Percentiles rank a stretch among this genome's conserved stretches.
Evolutionary conservation across 2,113 vertebrate genomes (phyloP).

Genomic region (Bufo gargarizans): DNA sequence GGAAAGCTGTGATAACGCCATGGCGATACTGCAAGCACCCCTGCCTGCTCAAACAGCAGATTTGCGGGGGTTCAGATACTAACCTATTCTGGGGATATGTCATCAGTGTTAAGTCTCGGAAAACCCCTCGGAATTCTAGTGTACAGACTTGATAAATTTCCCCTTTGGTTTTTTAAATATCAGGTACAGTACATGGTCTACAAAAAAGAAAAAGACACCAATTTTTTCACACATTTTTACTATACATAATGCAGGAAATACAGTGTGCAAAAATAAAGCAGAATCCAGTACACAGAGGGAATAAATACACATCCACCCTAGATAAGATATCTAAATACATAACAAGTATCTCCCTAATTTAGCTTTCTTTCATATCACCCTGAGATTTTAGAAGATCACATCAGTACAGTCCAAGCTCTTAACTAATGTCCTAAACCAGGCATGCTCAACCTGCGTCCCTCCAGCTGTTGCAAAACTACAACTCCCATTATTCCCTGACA

Average conservation of each 20-base stretch:
- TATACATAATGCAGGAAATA: background rate
- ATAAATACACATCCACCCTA: background rate
- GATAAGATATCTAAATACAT: background rate
- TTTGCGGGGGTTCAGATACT: too few species aligned
- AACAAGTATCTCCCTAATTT: background rate
- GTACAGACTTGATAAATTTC: too few species aligned
- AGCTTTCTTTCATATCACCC: background rate
- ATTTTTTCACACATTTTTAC: background rate
- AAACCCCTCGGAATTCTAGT: too few species aligned
- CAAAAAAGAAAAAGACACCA: background rate
- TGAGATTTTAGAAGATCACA: background rate
- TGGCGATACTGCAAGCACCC: too few species aligned
- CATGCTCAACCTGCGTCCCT: too few species aligned
- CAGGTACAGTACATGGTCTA: background rate
- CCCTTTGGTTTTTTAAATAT: too few species aligned
- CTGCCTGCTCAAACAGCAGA: too few species aligned
- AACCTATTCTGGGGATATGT: too few species aligned
- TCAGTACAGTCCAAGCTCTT: background rate
- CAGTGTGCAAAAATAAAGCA: slow-evolving; percentile 39
- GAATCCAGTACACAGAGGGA: background rate
- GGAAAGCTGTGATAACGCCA: too few species aligned
- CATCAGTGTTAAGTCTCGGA: too few species aligned
- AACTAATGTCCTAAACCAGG: background rate
- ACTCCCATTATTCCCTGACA: too few species aligned
- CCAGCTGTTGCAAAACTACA: too few species aligned